Conservation (phyloP, 2,113 vertebrate genomes). For the Heterocephalus glaber region DNA sequence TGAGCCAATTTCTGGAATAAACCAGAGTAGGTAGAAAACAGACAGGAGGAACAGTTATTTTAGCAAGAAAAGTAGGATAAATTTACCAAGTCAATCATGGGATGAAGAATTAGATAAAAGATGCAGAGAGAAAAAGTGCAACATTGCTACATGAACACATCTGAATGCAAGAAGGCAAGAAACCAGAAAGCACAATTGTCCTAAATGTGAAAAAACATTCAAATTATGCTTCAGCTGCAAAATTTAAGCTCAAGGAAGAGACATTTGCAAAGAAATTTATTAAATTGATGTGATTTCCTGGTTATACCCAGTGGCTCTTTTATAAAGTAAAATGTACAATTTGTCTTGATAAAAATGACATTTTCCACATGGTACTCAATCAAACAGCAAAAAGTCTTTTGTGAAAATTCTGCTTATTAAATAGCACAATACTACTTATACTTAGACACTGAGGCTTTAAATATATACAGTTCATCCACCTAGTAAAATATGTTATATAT, state of each 20-base stretch:
- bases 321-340: constrained; percentile 69
- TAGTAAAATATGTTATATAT: background rate
- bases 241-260: constrained; percentile 66
- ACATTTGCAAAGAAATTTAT: constrained; percentile 69
- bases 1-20: constrained; percentile 68
- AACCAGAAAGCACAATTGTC: constrained; percentile 67
- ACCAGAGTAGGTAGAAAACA: constrained; percentile 73
- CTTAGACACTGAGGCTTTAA: background rate
- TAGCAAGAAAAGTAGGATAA: constrained; percentile 67
- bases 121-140: constrained; percentile 46
- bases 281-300: constrained; percentile 65
- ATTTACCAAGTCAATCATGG: constrained; percentile 64
- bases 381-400: constrained; percentile 52
- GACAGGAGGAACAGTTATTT: constrained; percentile 70
- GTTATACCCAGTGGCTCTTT: constrained; percentile 61
- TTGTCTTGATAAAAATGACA: constrained; percentile 63
- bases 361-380: constrained; percentile 23
- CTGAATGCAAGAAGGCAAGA: constrained; percentile 54
- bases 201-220: constrained; percentile 66
- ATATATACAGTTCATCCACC: background rate
- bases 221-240: constrained; percentile 75
- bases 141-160: background rate
- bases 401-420: constrained; percentile 44
- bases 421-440: background rate
- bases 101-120: constrained; percentile 58